A percentile compares a stretch with the other conserved stretches of the same genome.
Conservation (phyloP, 2,888 invertebrate species). For the Punctoribates punctum region DNA sequence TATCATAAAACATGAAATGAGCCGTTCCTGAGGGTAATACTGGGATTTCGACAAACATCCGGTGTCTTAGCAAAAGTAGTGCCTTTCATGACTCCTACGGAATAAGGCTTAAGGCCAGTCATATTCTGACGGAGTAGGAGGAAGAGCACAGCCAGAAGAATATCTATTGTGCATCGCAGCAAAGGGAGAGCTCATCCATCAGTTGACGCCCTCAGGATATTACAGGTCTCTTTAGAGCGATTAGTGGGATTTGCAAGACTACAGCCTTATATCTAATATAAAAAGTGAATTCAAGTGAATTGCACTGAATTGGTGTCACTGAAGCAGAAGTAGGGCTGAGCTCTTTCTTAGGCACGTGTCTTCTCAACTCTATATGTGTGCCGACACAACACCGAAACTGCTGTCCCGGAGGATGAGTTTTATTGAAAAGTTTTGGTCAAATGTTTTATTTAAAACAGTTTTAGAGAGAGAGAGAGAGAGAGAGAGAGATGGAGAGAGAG, state of each 20-base stretch:
- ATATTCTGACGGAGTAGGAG: not conserved
- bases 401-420: not conserved
- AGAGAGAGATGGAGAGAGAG: not conserved
- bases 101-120: constrained; percentile 2
- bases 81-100: not conserved
- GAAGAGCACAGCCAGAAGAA: not conserved
- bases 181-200: constrained; percentile 28
- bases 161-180: no score
- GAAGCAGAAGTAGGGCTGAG: not conserved
- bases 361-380: not conserved
- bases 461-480: not conserved
- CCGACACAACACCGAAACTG: not conserved
- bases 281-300: constrained; percentile 13
- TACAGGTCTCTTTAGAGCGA: constrained; percentile 32
- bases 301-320: constrained; percentile 13
- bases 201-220: constrained; percentile 34
- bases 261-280: constrained; percentile 22
- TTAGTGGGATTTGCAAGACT: constrained; percentile 6
- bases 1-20: not conserved
- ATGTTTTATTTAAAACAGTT: not conserved
- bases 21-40: constrained; percentile 10
- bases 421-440: not conserved
- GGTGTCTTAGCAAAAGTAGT: constrained; percentile 17
- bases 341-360: not conserved
- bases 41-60: constrained; percentile 26